These are phyloP conservation scores for Rhagoletis pomonella DNA, from an alignment of 1,140 invertebrate species.

Conservation along the genomic window DNA sequence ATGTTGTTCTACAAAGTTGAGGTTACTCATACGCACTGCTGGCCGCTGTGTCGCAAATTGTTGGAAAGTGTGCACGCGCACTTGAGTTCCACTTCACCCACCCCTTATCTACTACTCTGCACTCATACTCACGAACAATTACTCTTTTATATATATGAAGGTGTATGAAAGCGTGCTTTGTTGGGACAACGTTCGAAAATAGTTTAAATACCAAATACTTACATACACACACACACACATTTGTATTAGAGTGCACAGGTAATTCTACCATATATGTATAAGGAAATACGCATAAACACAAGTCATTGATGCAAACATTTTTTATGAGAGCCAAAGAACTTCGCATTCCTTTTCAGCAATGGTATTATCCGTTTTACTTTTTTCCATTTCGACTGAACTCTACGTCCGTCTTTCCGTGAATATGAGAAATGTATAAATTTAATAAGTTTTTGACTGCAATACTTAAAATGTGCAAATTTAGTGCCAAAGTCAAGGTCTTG, in stretches of 20 bases:
- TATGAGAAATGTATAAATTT: no score
- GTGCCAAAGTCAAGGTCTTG: no score
- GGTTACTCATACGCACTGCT: slow-evolving; percentile 42
- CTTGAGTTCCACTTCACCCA: neutral
- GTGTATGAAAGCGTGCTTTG: neutral
- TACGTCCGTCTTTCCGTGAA: no score
- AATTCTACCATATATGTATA: neutral
- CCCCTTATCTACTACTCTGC: neutral
- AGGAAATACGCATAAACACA: neutral
- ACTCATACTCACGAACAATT: neutral
- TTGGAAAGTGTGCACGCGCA: neutral
- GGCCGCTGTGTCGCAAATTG: neutral
- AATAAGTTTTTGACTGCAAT: no score
- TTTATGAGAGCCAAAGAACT: neutral
- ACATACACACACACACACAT: neutral
- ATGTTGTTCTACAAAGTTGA: neutral
- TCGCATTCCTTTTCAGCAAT: neutral
- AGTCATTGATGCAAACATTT: neutral
- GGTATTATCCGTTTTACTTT: no score
- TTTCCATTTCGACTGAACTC: no score
- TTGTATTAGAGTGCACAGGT: neutral
- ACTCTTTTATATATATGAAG: neutral
- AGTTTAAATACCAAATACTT: neutral
- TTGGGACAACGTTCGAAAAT: neutral
- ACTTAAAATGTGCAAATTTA: no score